These are phyloP conservation scores for Penaeus vannamei DNA, from an alignment of 1,140 invertebrate species.

Conservation along the genomic window DNA sequence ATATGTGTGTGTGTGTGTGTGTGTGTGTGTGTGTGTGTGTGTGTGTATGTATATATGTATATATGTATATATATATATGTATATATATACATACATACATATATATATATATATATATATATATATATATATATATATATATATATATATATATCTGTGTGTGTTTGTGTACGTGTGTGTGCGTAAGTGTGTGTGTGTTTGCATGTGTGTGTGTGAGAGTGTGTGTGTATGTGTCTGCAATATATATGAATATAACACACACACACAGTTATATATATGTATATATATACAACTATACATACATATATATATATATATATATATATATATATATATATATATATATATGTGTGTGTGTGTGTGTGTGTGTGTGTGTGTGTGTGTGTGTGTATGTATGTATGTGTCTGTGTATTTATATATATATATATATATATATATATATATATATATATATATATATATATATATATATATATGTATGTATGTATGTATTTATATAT, in stretches of 20 bases:
- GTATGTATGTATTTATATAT: not conserved
- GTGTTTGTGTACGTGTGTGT: not conserved
- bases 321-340: conserved; percentile 10
- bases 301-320: conserved; percentile 21
- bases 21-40: not conserved
- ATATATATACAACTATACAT: conserved; percentile 16
- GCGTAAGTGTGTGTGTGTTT: not conserved
- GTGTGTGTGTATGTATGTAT: not conserved
- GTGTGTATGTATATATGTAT: not conserved
- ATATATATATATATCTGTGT: conserved; percentile 5
- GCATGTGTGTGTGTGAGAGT: not conserved
- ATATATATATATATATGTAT: not conserved
- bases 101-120: conserved; percentile 18
- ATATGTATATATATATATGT: not conserved
- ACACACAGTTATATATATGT: not conserved
- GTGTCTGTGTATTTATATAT: not conserved
- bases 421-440: conserved; percentile 17
- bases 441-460: conserved; percentile 22
- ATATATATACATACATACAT: conserved; percentile 12
- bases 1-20: not conserved
- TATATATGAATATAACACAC: not conserved
- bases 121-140: not conserved
- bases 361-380: too few species aligned
- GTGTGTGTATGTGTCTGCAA: not conserved
- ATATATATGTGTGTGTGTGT: not conserved